phyloP scores from a whole-genome alignment of 2,888 invertebrate genomes.

The Agonopterix subpropinquella region DNA sequence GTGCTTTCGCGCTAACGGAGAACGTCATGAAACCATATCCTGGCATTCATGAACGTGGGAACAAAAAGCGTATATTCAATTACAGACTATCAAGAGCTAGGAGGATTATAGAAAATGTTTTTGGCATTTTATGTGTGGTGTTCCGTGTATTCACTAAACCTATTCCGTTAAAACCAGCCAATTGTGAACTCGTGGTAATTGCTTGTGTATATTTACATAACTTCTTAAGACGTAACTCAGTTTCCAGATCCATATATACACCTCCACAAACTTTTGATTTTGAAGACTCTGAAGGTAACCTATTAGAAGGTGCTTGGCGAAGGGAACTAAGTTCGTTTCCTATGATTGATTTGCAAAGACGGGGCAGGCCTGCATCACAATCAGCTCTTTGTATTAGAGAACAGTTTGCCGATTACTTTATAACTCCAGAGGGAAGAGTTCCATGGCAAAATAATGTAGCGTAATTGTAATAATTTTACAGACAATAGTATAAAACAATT shows the following conservation, averaged over 20 bases:
- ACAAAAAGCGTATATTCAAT: conserved; percentile 19
- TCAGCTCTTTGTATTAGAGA: conserved; percentile 17
- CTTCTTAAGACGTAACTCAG: not conserved
- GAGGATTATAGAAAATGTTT: conserved; percentile 19
- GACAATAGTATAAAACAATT: no score
- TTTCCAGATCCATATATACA: not conserved
- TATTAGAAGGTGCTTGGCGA: not conserved
- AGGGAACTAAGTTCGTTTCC: no score
- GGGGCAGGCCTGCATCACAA: conserved; percentile 16
- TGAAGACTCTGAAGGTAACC: not conserved
- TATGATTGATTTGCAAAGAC: conserved; percentile 16
- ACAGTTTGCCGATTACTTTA: conserved; percentile 19
- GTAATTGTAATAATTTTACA: no score
- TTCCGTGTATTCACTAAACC: conserved; percentile 23
- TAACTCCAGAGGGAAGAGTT: conserved; percentile 17
- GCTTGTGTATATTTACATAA: not conserved
- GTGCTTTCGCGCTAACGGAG: conserved; percentile 23
- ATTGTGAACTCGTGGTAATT: not conserved
- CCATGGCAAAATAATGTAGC: conserved; percentile 18
- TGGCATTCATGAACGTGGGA: conserved; percentile 21
- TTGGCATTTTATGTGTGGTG: conserved; percentile 18
- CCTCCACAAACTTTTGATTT: not conserved
- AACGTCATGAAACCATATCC: conserved; percentile 22
- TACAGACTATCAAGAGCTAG: conserved; percentile 22
- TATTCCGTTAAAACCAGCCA: conserved; percentile 9